Conservation (phyloP, 2,113 vertebrate species). For the Scartelaos histophorus region DNA sequence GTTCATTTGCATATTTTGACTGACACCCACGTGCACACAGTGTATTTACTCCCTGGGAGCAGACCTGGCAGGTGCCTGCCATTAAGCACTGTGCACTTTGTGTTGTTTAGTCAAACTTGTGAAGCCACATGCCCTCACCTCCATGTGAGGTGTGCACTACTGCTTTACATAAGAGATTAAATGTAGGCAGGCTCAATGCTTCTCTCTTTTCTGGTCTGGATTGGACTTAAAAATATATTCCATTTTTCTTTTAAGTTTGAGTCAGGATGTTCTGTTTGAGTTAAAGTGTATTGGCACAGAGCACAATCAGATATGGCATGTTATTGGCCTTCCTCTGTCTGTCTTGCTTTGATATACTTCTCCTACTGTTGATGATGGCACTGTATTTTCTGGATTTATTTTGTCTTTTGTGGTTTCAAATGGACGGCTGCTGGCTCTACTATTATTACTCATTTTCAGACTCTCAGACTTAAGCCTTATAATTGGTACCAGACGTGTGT, state of each 20-base stretch:
- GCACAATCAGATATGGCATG: slow-evolving; percentile 25
- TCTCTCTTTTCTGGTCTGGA: not conserved
- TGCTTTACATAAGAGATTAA: slow-evolving; percentile 5
- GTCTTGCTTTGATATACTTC: slow-evolving; percentile 41
- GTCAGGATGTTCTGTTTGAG: not conserved
- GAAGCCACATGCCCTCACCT: slow-evolving; percentile 15
- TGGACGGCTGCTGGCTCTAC: slow-evolving; percentile 54
- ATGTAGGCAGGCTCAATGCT: not conserved
- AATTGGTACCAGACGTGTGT: slow-evolving; percentile 73
- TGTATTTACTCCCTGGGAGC: slow-evolving; percentile 35
- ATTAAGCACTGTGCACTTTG: slow-evolving; percentile 6
- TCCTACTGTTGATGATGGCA: slow-evolving; percentile 71
- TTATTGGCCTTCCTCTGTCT: slow-evolving; percentile 24
- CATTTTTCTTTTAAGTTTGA: not conserved
- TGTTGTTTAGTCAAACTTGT: not conserved
- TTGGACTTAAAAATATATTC: not conserved
- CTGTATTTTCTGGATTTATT: slow-evolving; percentile 53
- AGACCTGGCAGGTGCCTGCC: slow-evolving; percentile 46
- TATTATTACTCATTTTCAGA: slow-evolving; percentile 69
- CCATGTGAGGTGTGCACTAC: not conserved
- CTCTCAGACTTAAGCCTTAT: slow-evolving; percentile 63
- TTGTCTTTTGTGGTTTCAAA: slow-evolving; percentile 71
- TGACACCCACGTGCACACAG: slow-evolving; percentile 13
- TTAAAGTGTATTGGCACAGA: not conserved
- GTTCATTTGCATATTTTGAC: not conserved